These are phyloP conservation scores for Hypolimnas misippus DNA, from an alignment of 2,888 invertebrate genomes.

Conservation along the genomic window DNA sequence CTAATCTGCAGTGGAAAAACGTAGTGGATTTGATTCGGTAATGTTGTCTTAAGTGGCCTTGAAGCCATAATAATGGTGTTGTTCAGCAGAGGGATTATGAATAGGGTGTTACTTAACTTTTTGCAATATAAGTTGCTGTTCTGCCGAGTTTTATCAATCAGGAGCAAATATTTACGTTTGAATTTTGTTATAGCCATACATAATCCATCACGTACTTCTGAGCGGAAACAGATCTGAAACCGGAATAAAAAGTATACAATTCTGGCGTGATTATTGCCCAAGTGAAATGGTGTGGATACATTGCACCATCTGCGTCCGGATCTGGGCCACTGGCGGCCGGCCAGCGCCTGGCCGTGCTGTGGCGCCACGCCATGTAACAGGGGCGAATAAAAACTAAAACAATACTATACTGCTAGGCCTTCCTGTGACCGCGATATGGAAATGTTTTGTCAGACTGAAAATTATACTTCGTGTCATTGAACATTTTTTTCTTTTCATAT, in stretches of 20 bases:
- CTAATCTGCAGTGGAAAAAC: too few relatives aligned
- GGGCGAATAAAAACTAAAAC: constrained; percentile 6
- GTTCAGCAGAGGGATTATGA: too few relatives aligned
- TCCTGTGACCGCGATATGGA: neutral
- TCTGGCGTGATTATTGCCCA: constrained; percentile 18
- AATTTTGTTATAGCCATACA: neutral
- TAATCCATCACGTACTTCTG: neutral
- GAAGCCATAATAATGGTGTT: too few relatives aligned
- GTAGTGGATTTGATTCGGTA: too few relatives aligned
- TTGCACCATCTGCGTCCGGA: constrained; percentile 27
- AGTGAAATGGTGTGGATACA: constrained; percentile 27
- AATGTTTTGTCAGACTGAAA: neutral
- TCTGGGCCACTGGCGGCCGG: constrained; percentile 29
- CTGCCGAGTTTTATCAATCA: too few relatives aligned
- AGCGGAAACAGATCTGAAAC: neutral
- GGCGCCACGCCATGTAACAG: neutral
- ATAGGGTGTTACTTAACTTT: too few relatives aligned
- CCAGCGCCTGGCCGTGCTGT: too few relatives aligned
- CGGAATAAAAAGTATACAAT: constrained; percentile 6
- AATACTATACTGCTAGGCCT: constrained; percentile 8
- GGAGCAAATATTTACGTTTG: too few relatives aligned
- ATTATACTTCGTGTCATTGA: neutral
- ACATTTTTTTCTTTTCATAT: too few relatives aligned
- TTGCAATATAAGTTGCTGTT: too few relatives aligned
- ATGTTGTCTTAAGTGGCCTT: too few relatives aligned